phyloP scores from a whole-genome alignment of 2,113 vertebrate genomes.

The Anas platyrhynchos region DNA sequence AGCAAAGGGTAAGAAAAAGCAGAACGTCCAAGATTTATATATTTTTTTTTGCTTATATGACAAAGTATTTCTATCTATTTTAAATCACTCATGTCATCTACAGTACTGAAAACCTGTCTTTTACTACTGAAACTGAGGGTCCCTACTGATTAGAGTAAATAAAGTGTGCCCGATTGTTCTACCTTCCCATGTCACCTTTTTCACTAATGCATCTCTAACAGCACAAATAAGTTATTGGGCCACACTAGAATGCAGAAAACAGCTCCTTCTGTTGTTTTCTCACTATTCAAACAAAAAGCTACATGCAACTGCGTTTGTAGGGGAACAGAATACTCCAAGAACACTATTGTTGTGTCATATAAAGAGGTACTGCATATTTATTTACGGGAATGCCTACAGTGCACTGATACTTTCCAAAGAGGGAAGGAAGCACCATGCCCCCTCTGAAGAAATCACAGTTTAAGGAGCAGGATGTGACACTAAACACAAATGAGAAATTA shows the following conservation, averaged over 20 bases:
- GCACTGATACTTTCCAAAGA: background rate
- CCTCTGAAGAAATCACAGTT: background rate
- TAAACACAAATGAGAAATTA: constrained; percentile 8
- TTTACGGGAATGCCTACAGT: constrained; percentile 32
- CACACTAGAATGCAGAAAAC: background rate
- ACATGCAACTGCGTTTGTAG: background rate
- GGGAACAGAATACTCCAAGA: background rate
- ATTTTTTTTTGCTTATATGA: background rate
- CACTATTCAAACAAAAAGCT: background rate
- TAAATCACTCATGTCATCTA: background rate
- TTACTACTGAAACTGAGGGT: background rate
- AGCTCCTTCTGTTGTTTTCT: background rate
- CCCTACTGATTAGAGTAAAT: background rate
- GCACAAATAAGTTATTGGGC: background rate
- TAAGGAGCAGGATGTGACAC: constrained; percentile 8
- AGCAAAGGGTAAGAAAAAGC: background rate
- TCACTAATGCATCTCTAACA: background rate
- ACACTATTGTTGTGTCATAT: background rate
- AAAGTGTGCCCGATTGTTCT: background rate
- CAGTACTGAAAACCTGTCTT: background rate
- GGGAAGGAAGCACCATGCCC: background rate
- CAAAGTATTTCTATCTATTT: background rate
- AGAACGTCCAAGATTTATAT: background rate
- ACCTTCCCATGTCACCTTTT: background rate
- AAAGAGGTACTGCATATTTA: background rate